Percentiles rank a stretch among this genome's conserved stretches.
Conservation (phyloP, 2,797 vertebrate genomes). For the Gephyroberyx darwinii region DNA sequence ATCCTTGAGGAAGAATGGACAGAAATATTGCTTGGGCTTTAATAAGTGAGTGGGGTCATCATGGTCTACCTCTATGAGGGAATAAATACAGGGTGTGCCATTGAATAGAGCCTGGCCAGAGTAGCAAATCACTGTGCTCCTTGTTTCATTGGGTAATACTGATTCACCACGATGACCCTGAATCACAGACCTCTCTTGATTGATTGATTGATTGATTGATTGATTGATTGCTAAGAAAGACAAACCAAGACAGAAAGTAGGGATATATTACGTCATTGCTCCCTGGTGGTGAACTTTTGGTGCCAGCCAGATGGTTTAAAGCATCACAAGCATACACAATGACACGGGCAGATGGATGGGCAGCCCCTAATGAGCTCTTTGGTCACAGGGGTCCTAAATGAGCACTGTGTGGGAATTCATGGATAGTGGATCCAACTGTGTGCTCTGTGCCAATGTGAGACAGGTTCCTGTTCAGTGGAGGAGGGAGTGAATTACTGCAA, state of each 20-base stretch:
- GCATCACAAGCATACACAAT: conserved; percentile 12
- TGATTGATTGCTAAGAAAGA: too few species aligned
- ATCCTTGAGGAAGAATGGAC: conserved; percentile 47
- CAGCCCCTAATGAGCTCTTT: conserved; percentile 17
- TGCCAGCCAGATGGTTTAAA: conserved; percentile 1
- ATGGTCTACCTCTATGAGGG: conserved; percentile 5
- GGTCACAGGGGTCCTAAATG: conserved; percentile 18
- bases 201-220: too few species aligned
- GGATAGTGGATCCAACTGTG: conserved; percentile 9
- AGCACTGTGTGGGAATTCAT: conserved; percentile 19
- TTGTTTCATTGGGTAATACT: conserved; percentile 27
- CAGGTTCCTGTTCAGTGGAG: not conserved
- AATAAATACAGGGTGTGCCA: conserved; percentile 28
- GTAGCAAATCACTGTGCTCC: too few species aligned
- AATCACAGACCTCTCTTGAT: conserved; percentile 2
- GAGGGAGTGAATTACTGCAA: not conserved
- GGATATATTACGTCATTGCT: not conserved
- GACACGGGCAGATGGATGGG: conserved; percentile 4
- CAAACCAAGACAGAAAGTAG: not conserved
- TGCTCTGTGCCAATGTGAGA: not conserved
- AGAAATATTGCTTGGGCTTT: conserved; percentile 25
- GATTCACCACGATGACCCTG: conserved; percentile 9
- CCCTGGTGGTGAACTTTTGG: conserved; percentile 10
- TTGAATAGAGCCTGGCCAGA: conserved; percentile 42
- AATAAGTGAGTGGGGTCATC: conserved; percentile 6